Conservation (phyloP, 2,888 invertebrate species). For the Nemurella pictetii region DNA sequence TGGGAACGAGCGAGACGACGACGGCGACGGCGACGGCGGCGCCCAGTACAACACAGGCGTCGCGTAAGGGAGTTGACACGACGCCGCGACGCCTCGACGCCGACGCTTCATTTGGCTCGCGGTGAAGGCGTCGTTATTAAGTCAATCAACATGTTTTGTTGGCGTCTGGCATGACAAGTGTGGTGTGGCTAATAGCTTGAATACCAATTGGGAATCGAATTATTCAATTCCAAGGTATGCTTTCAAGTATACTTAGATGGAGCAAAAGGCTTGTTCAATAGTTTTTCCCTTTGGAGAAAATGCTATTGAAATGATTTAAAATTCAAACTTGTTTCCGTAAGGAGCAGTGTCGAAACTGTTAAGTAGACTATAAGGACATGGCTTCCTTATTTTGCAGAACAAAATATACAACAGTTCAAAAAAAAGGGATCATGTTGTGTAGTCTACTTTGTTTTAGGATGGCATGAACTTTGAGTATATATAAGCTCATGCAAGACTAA, state of each 20-base stretch:
- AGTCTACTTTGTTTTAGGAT: too few species aligned
- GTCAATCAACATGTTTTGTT: not conserved
- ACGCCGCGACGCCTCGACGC: constrained; percentile 13
- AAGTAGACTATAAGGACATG: too few species aligned
- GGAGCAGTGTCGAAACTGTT: too few species aligned
- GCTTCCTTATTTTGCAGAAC: too few species aligned
- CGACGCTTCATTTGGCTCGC: not conserved
- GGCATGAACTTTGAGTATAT: too few species aligned
- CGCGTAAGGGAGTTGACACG: not conserved
- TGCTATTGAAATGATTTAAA: too few species aligned
- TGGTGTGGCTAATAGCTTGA: not conserved
- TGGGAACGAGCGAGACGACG: not conserved
- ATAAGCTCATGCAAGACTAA: too few species aligned
- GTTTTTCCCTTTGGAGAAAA: not conserved
- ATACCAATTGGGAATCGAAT: not conserved
- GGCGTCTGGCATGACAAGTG: not conserved
- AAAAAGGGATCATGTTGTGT: too few species aligned
- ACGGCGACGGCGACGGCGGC: not conserved
- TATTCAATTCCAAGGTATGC: not conserved
- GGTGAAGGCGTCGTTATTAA: not conserved
- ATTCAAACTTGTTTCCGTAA: too few species aligned
- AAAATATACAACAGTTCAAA: too few species aligned
- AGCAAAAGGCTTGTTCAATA: not conserved
- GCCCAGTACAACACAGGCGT: not conserved
- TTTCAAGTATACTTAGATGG: not conserved